These are phyloP conservation scores for Trachelus tabidus DNA, from an alignment of 2,888 invertebrate species.

Conservation along the genomic window DNA sequence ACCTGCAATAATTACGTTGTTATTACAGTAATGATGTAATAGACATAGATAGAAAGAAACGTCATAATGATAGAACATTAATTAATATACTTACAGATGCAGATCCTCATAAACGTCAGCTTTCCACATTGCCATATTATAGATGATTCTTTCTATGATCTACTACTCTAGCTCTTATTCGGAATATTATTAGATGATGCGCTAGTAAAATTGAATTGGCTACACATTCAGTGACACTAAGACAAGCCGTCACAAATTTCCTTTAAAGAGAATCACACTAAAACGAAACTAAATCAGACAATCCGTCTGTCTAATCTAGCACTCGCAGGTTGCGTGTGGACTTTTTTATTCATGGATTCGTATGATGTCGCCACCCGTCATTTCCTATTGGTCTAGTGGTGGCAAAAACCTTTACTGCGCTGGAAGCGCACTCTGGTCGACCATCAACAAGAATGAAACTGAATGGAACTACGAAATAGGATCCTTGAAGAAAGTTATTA, in stretches of 20 bases:
- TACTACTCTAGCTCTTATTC: neutral
- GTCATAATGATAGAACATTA: neutral
- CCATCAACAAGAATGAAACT: neutral
- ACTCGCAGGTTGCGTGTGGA: neutral
- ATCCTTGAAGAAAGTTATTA: neutral
- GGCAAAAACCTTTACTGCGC: neutral
- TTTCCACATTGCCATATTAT: constrained; percentile 54
- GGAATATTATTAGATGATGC: neutral
- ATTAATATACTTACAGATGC: constrained; percentile 73
- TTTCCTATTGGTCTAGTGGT: neutral
- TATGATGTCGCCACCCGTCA: neutral
- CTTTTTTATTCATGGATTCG: neutral
- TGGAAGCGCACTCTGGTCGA: neutral
- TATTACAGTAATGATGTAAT: constrained; percentile 5
- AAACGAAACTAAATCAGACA: neutral
- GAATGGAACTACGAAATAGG: neutral
- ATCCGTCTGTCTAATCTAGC: neutral
- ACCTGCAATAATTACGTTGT: constrained; percentile 69
- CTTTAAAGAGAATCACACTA: neutral
- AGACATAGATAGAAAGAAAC: neutral
- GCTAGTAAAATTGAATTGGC: neutral
- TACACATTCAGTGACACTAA: neutral
- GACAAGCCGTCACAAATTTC: neutral
- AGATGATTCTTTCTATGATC: constrained; percentile 6
- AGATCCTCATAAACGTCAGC: constrained; percentile 77